Percentiles rank a stretch among this genome's conserved stretches.
Evolutionary conservation across 2,797 vertebrate species (phyloP).

Genomic region (Takifugu rubripes): DNA sequence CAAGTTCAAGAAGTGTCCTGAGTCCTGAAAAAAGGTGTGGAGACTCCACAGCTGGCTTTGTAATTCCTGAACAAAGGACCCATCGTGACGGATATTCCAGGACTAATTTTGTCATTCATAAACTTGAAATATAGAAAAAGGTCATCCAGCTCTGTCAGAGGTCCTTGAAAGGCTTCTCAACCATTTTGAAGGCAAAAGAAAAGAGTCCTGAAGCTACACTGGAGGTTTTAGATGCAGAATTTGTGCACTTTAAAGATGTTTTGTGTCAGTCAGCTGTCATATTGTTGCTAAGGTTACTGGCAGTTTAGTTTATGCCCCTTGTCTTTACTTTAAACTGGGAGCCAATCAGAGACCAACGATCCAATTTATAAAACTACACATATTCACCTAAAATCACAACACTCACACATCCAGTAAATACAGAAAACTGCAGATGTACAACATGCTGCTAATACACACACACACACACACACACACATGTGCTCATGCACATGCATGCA

Average conservation of each 20-base stretch:
- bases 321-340: neutral
- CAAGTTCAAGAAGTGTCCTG: too few relatives aligned
- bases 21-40: neutral
- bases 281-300: slow-evolving; percentile 26
- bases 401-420: neutral
- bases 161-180: neutral
- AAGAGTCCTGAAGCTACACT: too few relatives aligned
- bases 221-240: too few relatives aligned
- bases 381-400: neutral
- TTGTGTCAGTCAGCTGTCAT: neutral
- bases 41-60: too few relatives aligned
- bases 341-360: slow-evolving; percentile 28
- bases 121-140: too few relatives aligned
- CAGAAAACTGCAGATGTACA: neutral
- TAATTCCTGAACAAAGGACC: too few relatives aligned
- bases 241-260: neutral
- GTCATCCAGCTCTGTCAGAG: too few relatives aligned
- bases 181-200: too few relatives aligned
- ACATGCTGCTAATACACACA: neutral
- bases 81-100: too few relatives aligned
- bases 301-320: neutral
- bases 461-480: neutral
- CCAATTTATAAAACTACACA: neutral
- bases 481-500: slow-evolving; percentile 1
- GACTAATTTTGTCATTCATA: too few relatives aligned